Percentiles rank a stretch among this genome's conserved stretches.
Conservation (phyloP, 1,140 invertebrate species). For the Acyrthosiphon pisum region DNA sequence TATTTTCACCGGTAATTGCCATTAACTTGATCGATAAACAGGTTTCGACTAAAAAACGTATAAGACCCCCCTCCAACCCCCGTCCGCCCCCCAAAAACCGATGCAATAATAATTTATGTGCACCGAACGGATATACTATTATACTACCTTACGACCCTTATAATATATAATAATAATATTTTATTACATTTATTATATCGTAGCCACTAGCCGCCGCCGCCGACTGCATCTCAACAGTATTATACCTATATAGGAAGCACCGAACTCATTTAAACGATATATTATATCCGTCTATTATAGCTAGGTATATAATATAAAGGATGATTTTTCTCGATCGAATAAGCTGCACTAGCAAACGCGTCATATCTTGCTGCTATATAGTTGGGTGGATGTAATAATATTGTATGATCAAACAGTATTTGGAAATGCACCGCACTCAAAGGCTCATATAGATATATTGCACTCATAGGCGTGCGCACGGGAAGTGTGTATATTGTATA, state of each 20-base stretch:
- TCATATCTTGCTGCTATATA: background rate
- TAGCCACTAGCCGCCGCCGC: background rate
- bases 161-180: conserved; percentile 9
- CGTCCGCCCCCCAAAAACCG: background rate
- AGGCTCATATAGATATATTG: too few relatives aligned
- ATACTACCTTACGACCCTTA: conserved; percentile 12
- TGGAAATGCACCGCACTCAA: too few relatives aligned
- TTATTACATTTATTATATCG: background rate
- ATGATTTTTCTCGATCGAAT: background rate
- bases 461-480: too few relatives aligned
- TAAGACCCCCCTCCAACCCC: background rate
- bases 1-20: conserved; percentile 32
- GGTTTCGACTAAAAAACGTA: conserved; percentile 31
- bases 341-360: background rate
- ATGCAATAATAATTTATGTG: conserved; percentile 39
- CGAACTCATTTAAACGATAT: background rate
- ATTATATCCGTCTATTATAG: background rate
- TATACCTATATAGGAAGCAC: background rate
- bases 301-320: too few relatives aligned
- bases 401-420: background rate
- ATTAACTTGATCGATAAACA: conserved; percentile 20
- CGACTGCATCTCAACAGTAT: background rate
- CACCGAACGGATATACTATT: background rate
- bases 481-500: too few relatives aligned
- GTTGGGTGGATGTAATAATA: background rate